phyloP scores from a whole-genome alignment of 2,113 vertebrate genomes.

The Lepus europaeus region DNA sequence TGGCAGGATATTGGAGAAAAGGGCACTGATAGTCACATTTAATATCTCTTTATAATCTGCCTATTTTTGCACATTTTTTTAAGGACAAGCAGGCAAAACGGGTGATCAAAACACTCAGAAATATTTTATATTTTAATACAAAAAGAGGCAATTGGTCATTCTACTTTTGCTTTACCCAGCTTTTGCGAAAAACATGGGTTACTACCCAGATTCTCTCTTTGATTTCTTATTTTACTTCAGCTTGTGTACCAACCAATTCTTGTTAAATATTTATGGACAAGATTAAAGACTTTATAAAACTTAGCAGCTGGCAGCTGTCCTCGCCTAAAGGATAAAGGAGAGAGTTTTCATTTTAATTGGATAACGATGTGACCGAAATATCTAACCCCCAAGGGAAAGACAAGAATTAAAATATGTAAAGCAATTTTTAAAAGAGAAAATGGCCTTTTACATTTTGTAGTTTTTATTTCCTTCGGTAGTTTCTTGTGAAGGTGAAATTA shows the following conservation, averaged over 20 bases:
- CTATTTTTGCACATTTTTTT: constrained; percentile 34
- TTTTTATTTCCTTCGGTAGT: constrained; percentile 80
- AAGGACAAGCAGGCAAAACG: constrained; percentile 68
- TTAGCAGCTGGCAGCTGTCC: constrained; percentile 90
- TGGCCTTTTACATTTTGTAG: constrained; percentile 75
- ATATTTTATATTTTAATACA: constrained; percentile 81
- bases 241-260: constrained; percentile 89
- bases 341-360: constrained; percentile 91
- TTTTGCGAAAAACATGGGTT: constrained; percentile 83
- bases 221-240: constrained; percentile 88
- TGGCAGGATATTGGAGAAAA: constrained; percentile 50
- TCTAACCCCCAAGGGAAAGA: constrained; percentile 86
- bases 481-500: constrained; percentile 81
- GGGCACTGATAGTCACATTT: constrained; percentile 65
- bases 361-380: constrained; percentile 89
- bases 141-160: constrained; percentile 71
- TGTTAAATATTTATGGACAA: constrained; percentile 92
- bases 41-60: constrained; percentile 60
- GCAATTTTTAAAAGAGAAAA: constrained; percentile 85
- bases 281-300: constrained; percentile 92
- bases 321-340: constrained; percentile 88
- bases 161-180: constrained; percentile 74
- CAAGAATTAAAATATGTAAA: constrained; percentile 86
- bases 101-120: constrained; percentile 79
- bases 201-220: constrained; percentile 84